phyloP scores from a whole-genome alignment of 2,888 invertebrate species.

The Drosophila quinaria region DNA sequence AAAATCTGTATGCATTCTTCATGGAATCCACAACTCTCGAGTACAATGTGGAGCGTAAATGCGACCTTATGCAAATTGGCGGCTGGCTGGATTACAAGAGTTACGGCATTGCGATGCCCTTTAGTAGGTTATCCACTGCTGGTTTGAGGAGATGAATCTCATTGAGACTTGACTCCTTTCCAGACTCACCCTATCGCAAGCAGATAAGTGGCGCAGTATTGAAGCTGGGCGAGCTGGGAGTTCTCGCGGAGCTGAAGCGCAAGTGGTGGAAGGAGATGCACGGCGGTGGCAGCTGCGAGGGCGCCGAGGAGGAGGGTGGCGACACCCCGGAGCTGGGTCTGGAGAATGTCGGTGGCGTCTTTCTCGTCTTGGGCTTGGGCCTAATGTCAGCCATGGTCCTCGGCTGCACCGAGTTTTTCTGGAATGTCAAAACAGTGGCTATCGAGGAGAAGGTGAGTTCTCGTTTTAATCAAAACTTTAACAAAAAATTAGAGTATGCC shows the following conservation, averaged over 20 bases:
- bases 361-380: constrained; percentile 93
- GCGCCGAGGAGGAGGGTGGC: constrained; percentile 67
- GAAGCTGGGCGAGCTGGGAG: constrained; percentile 95
- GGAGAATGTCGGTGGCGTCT: constrained; percentile 95
- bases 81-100: constrained; percentile 95
- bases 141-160: too few relatives aligned
- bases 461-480: too few relatives aligned
- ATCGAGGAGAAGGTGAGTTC: constrained; percentile 90
- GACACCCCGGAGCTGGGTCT: constrained; percentile 83
- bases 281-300: constrained; percentile 83
- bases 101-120: constrained; percentile 97
- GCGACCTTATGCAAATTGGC: constrained; percentile 94
- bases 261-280: constrained; percentile 96
- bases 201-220: constrained; percentile 95
- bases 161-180: background rate
- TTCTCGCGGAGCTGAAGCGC: constrained; percentile 91
- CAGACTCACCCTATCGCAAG: constrained; percentile 92
- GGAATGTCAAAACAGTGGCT: constrained; percentile 92
- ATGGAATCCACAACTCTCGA: constrained; percentile 99
- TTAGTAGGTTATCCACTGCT: constrained; percentile 89
- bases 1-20: constrained; percentile 95
- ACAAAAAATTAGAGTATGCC: too few relatives aligned
- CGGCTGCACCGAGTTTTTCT: constrained; percentile 93
- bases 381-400: constrained; percentile 90
- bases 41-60: constrained; percentile 94